A percentile compares a stretch with the other conserved stretches of the same genome.
phyloP scores from a whole-genome alignment of 2,888 invertebrate species.

The Pristionchus japonicus region DNA sequence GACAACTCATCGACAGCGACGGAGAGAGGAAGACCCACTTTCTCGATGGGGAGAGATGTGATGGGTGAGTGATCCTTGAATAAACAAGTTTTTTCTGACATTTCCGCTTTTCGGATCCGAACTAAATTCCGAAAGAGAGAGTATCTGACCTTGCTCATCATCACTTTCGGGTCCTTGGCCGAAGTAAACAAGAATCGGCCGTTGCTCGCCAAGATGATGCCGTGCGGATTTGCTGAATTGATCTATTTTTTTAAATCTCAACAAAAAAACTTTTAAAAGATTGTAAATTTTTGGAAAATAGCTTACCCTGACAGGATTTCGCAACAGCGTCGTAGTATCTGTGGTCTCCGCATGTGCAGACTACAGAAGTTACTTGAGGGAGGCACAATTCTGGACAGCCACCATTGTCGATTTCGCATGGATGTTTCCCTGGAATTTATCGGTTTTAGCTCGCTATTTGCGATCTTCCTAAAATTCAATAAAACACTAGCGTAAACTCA shows the following conservation, averaged over 20 bases:
- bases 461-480: not conserved
- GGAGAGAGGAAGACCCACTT: constrained; percentile 53
- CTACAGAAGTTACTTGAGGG: not conserved
- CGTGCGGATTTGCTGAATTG: not conserved
- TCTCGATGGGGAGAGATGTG: constrained; percentile 50
- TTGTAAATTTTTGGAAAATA: not conserved
- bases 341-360: constrained; percentile 36
- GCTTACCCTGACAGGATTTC: not conserved
- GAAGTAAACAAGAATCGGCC: not conserved
- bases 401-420: constrained; percentile 9
- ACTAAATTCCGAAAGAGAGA: too few species aligned
- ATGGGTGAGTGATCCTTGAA: constrained; percentile 46
- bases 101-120: too few species aligned
- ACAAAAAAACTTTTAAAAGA: not conserved
- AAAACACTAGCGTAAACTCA: not conserved
- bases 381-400: constrained; percentile 20
- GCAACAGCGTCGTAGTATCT: not conserved
- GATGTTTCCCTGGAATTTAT: not conserved
- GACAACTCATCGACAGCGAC: constrained; percentile 54
- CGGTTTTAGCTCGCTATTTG: not conserved
- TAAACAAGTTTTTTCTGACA: too few species aligned
- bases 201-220: not conserved
- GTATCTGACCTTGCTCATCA: not conserved
- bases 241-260: not conserved
- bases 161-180: not conserved